A percentile compares a stretch with the other conserved stretches of the same genome.
phyloP scores from a whole-genome alignment of 2,113 vertebrate genomes.

The Micronisus gabar region DNA sequence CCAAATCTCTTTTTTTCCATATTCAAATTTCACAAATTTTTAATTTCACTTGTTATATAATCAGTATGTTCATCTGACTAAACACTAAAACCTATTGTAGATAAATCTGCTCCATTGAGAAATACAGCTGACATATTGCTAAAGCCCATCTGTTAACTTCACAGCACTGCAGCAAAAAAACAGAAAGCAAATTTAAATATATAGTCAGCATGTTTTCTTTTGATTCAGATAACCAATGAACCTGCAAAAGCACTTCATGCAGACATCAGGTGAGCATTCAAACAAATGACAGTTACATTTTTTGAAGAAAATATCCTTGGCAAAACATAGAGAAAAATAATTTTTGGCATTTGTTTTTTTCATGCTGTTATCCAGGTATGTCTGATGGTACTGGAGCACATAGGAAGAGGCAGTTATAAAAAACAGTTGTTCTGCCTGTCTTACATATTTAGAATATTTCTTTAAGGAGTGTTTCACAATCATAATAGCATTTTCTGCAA shows the following conservation, averaged over 20 bases:
- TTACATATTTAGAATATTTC: neutral
- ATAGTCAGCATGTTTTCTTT: neutral
- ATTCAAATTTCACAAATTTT: neutral
- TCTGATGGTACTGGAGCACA: neutral
- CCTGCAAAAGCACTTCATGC: constrained; percentile 81
- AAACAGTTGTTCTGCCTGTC: neutral
- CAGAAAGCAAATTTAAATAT: neutral
- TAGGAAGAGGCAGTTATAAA: neutral
- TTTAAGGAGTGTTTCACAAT: neutral
- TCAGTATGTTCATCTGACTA: neutral
- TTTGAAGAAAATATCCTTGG: constrained; percentile 79
- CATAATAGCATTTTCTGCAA: neutral
- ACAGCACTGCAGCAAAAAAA: neutral
- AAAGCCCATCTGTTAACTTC: neutral
- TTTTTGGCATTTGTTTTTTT: constrained; percentile 82
- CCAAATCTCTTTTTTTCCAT: neutral
- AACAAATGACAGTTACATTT: constrained; percentile 75
- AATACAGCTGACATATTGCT: neutral
- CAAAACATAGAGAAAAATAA: constrained; percentile 76
- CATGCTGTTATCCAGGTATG: constrained; percentile 78
- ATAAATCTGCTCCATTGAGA: neutral
- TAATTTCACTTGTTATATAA: neutral
- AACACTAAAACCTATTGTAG: neutral
- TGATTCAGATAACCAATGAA: constrained; percentile 79
- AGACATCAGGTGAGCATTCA: constrained; percentile 78